phyloP scores from a whole-genome alignment of 2,797 vertebrate species.

The Acanthopagrus latus region DNA sequence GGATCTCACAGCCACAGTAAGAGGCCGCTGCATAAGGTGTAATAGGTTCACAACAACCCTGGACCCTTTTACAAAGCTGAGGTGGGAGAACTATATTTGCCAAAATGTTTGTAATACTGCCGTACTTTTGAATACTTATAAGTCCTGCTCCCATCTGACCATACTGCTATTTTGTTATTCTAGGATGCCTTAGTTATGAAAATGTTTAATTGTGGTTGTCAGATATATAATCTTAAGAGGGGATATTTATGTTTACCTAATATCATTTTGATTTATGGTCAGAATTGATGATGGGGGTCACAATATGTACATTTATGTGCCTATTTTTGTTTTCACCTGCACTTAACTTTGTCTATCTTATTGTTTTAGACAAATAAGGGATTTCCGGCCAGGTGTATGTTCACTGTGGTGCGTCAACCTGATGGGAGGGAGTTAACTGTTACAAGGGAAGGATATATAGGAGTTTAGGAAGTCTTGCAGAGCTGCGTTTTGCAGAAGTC shows the following conservation, averaged over 20 bases:
- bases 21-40: too few relatives aligned
- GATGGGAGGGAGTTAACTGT: neutral
- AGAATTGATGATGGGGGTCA: neutral
- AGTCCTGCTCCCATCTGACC: neutral
- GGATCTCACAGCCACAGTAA: too few relatives aligned
- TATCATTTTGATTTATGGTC: neutral
- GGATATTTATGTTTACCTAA: neutral
- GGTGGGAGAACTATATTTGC: neutral
- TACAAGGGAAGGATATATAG: neutral
- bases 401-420: neutral
- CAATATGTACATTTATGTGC: neutral
- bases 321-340: neutral
- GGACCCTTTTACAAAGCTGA: neutral
- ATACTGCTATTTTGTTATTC: neutral
- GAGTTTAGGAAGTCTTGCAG: neutral
- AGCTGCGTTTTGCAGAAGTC: neutral
- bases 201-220: neutral
- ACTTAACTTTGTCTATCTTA: neutral
- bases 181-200: neutral
- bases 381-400: neutral
- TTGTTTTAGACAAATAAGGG: neutral
- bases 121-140: neutral
- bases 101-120: neutral
- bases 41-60: neutral
- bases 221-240: neutral